Conservation (phyloP, 2,113 vertebrate genomes). For the Poicephalus meyeri region DNA sequence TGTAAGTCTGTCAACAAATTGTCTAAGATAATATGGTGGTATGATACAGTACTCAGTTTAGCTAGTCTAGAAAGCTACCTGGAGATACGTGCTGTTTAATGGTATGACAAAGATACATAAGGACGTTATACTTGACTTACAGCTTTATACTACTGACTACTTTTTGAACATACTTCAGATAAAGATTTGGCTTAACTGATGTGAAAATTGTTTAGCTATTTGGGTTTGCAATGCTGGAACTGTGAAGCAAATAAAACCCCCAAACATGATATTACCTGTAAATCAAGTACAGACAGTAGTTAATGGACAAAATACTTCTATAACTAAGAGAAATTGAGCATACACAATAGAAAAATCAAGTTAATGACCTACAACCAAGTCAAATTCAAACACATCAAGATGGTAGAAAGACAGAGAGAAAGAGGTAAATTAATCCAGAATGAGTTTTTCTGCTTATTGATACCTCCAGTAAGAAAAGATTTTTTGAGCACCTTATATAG, state of each 20-base stretch:
- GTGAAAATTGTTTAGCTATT: neutral
- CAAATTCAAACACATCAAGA: neutral
- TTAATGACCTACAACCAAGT: neutral
- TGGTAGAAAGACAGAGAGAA: neutral
- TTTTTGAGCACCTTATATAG: neutral
- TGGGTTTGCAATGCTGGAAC: neutral
- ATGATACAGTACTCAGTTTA: neutral
- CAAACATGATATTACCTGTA: neutral
- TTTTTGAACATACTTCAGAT: neutral
- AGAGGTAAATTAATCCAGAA: neutral
- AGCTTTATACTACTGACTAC: neutral
- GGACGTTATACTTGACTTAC: neutral
- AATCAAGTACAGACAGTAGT: neutral
- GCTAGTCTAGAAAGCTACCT: neutral
- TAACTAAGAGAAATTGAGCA: neutral
- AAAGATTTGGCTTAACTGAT: neutral
- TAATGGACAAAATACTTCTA: neutral
- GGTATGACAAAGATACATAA: neutral
- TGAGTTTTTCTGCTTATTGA: neutral
- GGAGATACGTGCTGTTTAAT: neutral
- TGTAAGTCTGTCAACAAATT: neutral
- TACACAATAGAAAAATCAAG: neutral
- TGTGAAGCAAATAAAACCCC: neutral
- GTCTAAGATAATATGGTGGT: neutral
- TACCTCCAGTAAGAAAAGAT: neutral